Evolutionary conservation across 2,797 vertebrate species (phyloP).

Genomic region (Ctenopoma multispine): DNA sequence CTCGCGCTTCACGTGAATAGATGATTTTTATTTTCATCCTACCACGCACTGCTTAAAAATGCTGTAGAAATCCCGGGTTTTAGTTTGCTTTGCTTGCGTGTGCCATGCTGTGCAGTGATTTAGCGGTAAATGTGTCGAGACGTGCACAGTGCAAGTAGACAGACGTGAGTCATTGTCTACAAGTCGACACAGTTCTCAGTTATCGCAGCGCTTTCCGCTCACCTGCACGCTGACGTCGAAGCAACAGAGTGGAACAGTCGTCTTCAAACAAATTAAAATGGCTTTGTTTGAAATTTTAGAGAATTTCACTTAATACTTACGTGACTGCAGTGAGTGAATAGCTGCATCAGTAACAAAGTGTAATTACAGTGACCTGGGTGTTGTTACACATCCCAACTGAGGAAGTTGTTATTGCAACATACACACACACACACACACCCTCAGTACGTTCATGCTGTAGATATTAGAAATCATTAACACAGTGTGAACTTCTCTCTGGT

Average conservation of each 20-base stretch:
- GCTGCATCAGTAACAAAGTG: not conserved
- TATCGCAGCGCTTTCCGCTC: not conserved
- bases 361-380: not conserved
- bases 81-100: too few species aligned
- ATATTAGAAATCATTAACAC: not conserved
- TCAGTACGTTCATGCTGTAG: not conserved
- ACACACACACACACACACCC: not conserved
- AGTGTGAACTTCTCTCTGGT: not conserved
- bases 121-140: not conserved
- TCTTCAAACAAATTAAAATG: too few species aligned
- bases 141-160: not conserved
- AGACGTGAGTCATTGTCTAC: slow-evolving; percentile 22
- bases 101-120: not conserved
- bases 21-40: not conserved
- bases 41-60: not conserved
- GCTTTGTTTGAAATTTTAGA: too few species aligned
- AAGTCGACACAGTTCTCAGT: not conserved
- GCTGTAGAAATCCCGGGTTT: not conserved
- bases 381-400: slow-evolving; percentile 1
- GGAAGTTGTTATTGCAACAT: slow-evolving; percentile 28
- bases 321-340: not conserved
- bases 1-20: too few species aligned
- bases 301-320: too few species aligned
- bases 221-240: not conserved
- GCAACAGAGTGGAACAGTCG: not conserved